phyloP scores from a whole-genome alignment of 2,797 vertebrate genomes.

The Bufotes viridis region DNA sequence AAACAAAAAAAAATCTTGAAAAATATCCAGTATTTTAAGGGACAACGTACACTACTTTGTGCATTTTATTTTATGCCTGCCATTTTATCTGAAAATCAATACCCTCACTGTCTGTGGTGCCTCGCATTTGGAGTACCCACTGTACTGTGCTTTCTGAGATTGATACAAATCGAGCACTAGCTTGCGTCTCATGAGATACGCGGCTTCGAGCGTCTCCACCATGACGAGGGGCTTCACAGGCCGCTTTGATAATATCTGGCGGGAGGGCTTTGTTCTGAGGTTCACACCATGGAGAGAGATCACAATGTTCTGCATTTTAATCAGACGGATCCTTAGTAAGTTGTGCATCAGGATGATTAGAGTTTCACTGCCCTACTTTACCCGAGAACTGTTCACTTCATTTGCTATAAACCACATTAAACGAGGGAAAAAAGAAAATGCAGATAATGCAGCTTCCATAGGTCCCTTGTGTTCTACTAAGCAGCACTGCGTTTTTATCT shows the following conservation, averaged over 20 bases:
- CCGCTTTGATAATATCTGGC: constrained; percentile 32
- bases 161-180: not conserved
- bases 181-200: not conserved
- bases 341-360: constrained; percentile 15
- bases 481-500: not conserved
- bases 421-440: not conserved
- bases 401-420: constrained; percentile 13
- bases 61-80: too few species aligned
- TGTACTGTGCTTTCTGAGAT: not conserved
- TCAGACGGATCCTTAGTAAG: constrained; percentile 35
- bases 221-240: constrained; percentile 24
- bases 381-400: constrained; percentile 19
- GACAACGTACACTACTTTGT: too few species aligned
- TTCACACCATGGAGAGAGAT: constrained; percentile 30
- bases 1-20: too few species aligned
- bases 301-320: constrained; percentile 47
- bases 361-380: constrained; percentile 48
- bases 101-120: too few species aligned
- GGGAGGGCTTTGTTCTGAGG: constrained; percentile 42
- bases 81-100: not conserved
- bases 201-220: constrained; percentile 1
- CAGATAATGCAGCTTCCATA: constrained; percentile 4
- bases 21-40: too few species aligned
- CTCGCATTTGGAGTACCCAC: not conserved
- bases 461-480: constrained; percentile 27